Conservation (phyloP, 2,113 vertebrate genomes). For the Balaeniceps rex region DNA sequence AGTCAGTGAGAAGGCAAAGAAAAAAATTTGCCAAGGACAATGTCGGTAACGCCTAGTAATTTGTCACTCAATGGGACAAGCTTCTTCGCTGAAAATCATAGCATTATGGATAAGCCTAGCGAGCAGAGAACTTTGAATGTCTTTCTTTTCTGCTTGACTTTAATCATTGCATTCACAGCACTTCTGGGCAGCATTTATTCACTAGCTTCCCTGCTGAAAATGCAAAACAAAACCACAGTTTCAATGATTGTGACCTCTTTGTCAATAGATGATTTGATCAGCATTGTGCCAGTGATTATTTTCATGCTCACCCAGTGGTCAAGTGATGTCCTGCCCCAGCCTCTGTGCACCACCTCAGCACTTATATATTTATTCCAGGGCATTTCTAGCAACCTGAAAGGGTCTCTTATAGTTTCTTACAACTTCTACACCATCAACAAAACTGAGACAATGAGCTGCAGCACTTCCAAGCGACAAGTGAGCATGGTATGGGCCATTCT, state of each 20-base stretch:
- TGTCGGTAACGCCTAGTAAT: slow-evolving; percentile 61
- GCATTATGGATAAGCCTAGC: slow-evolving; percentile 58
- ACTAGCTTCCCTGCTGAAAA: slow-evolving; percentile 79
- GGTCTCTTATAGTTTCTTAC: slow-evolving; percentile 85
- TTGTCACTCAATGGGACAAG: slow-evolving; percentile 76
- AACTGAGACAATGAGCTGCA: slow-evolving; percentile 37
- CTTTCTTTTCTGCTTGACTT: slow-evolving; percentile 83
- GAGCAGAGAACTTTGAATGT: slow-evolving; percentile 69
- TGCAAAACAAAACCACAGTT: slow-evolving; percentile 78
- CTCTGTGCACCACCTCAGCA: slow-evolving; percentile 85
- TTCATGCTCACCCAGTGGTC: slow-evolving; percentile 88
- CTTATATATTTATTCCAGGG: slow-evolving; percentile 91
- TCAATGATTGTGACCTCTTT: slow-evolving; percentile 88
- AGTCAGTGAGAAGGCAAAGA: slow-evolving; percentile 26
- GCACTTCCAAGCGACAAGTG: slow-evolving; percentile 46
- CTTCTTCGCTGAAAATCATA: slow-evolving; percentile 60
- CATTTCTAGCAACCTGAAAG: slow-evolving; percentile 91
- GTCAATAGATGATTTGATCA: slow-evolving; percentile 90
- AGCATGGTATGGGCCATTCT: slow-evolving; percentile 77
- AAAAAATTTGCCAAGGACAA: slow-evolving; percentile 36
- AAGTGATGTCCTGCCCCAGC: slow-evolving; percentile 41
- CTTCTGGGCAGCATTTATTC: slow-evolving; percentile 86
- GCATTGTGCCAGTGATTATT: slow-evolving; percentile 81
- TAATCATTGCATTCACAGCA: slow-evolving; percentile 74
- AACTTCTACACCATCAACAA: slow-evolving; percentile 84